Evolutionary conservation across 2,888 invertebrate genomes (phyloP), one percentile per base, ranked within the genome.

Genomic region (Mesopsocus fuscifrons): DNA sequence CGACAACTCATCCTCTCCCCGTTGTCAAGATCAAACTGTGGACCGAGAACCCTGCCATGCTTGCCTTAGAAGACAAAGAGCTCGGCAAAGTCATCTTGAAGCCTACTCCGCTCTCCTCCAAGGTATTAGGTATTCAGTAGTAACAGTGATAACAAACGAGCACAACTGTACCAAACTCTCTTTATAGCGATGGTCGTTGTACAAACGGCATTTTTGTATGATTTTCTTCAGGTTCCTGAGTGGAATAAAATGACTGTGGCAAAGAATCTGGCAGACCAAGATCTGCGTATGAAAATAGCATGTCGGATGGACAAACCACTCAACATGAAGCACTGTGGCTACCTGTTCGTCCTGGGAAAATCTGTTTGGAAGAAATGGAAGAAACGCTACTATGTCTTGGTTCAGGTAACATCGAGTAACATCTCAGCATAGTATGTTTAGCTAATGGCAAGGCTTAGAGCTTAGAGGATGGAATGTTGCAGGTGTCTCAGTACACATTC

Each of bases 311-410:
- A 98, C 59, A 97, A 95, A 59, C 98, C 98, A 9, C 71, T 94
- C 49, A 98, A 98, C 61, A 89, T 98, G 87, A 98, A 98, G 59
- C 97, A 98, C 61, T 97, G 97, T 61, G 94, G 94, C 74, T 79
- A 88, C 59, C 68, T 91, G 40, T 88, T 83, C 62, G 85, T 87
- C n/a, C 74, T 88, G 55, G 89, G 98, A 41, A 94, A 95, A 66
- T 78, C 78, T 46, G 94, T 95, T 2, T 99, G 98, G 97, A 92
- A 97, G 58, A 98, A 97, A 60, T 98, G 97, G 95, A 98, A 98
- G 67, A 85, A 89, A 56, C 72, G 98, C 45, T 98, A 97, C 64
- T 95, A 87, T 72, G 94, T 97, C 50, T 68, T 98, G 50, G 97
- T 98, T 40, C 97, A 98, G 73, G 26, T 26, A n/a, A n/a, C n/a